Evolutionary conservation across 2,797 vertebrate species (phyloP).

Genomic region (Danio jaintianensis): DNA sequence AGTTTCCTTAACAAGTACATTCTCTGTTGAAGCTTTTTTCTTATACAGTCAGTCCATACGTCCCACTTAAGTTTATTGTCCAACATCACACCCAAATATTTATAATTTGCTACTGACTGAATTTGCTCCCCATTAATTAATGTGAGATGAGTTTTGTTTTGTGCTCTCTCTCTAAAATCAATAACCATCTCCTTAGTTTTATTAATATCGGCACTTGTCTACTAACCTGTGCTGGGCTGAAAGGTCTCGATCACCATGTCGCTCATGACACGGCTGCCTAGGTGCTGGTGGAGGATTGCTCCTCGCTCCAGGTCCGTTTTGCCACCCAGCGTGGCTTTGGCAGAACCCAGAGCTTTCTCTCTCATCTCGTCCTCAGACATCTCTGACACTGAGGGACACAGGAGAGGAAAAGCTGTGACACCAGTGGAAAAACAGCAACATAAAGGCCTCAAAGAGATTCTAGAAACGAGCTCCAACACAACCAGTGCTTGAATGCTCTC

Average conservation of each 20-base stretch:
- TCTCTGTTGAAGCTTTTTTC: too few relatives aligned
- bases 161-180: too few relatives aligned
- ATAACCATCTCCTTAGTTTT: too few relatives aligned
- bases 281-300: slow-evolving; percentile 90
- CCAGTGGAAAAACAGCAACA: slow-evolving; percentile 10
- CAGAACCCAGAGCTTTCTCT: slow-evolving; percentile 82
- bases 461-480: slow-evolving; percentile 13
- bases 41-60: too few relatives aligned
- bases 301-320: slow-evolving; percentile 86
- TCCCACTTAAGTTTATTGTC: too few relatives aligned
- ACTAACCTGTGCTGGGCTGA: slow-evolving; percentile 81
- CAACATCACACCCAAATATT: too few relatives aligned
- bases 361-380: slow-evolving; percentile 88
- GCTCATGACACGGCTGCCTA: slow-evolving; percentile 93
- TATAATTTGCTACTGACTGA: too few relatives aligned
- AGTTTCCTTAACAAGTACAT: too few relatives aligned
- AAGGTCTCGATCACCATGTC: slow-evolving; percentile 97
- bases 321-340: slow-evolving; percentile 81
- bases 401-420: slow-evolving; percentile 43
- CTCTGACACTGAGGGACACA: slow-evolving; percentile 73
- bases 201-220: too few relatives aligned
- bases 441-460: slow-evolving; percentile 14
- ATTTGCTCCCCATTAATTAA: too few relatives aligned
- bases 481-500: neutral
- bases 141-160: too few relatives aligned